These are phyloP conservation scores for Melikaiella ostensackeni DNA, from an alignment of 2,888 invertebrate genomes.

Conservation along the genomic window DNA sequence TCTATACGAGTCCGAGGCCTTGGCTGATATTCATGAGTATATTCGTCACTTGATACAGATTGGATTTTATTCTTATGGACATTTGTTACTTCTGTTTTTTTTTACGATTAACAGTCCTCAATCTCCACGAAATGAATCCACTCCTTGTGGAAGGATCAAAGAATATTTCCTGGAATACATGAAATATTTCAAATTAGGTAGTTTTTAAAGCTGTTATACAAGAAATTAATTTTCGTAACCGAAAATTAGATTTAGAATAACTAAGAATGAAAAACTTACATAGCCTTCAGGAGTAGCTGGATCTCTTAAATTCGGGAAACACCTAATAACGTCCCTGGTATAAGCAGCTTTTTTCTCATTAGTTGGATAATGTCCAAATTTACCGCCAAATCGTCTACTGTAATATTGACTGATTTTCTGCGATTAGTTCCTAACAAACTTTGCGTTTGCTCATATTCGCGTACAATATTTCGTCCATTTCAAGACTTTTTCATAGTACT, in stretches of 20 bases:
- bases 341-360: conserved; percentile 35
- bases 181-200: not conserved
- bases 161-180: not conserved
- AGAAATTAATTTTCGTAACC: not conserved
- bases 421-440: not conserved
- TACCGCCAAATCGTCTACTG: conserved; percentile 25
- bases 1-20: not conserved
- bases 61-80: not conserved
- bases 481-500: not conserved
- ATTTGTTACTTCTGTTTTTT: not conserved
- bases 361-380: conserved; percentile 41
- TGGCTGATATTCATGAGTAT: not conserved
- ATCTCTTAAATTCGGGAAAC: conserved; percentile 38
- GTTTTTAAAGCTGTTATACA: too few species aligned
- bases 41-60: not conserved
- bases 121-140: not conserved
- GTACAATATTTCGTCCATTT: not conserved
- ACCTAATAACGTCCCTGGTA: conserved; percentile 35
- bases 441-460: not conserved
- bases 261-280: not conserved
- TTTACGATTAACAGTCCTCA: not conserved
- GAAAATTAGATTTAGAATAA: not conserved
- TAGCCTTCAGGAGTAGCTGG: not conserved
- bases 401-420: conserved; percentile 35
- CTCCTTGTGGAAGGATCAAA: conserved; percentile 6